Percentiles rank a stretch among this genome's conserved stretches.
These are phyloP conservation scores for Brachyalestes nurse DNA, from an alignment of 2,797 vertebrate species.

Conservation along the genomic window DNA sequence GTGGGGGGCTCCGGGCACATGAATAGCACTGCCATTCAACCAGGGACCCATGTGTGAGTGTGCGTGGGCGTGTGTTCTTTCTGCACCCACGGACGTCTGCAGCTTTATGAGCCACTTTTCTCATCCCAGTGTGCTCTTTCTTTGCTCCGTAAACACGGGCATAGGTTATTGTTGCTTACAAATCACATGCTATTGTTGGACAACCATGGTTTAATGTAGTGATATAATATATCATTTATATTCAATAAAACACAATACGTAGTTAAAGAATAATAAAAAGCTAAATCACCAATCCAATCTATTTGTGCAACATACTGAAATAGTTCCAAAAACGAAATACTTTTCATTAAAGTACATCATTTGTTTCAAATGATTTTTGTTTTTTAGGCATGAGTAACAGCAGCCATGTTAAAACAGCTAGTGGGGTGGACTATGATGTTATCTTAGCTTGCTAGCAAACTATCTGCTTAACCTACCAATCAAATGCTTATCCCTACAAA, in stretches of 20 bases:
- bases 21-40: constrained; percentile 77
- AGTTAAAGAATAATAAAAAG: constrained; percentile 11
- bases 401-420: too few relatives aligned
- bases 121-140: constrained; percentile 64
- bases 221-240: constrained; percentile 22
- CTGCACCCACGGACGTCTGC: constrained; percentile 22
- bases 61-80: constrained; percentile 42
- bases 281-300: not conserved
- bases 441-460: too few relatives aligned
- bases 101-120: constrained; percentile 21
- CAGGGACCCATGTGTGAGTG: constrained; percentile 47
- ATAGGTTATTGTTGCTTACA: constrained; percentile 44
- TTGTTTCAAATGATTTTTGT: too few relatives aligned
- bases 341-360: too few relatives aligned
- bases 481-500: too few relatives aligned
- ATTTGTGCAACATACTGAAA: not conserved
- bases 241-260: constrained; percentile 31
- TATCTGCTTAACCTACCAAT: too few relatives aligned
- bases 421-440: too few relatives aligned
- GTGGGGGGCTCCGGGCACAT: constrained; percentile 75
- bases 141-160: constrained; percentile 51
- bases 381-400: too few relatives aligned
- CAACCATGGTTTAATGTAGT: constrained; percentile 19
- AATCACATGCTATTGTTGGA: constrained; percentile 32
- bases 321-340: not conserved